A percentile compares a stretch with the other conserved stretches of the same genome.
Evolutionary conservation across 2,888 invertebrate species (phyloP).

Genomic region (Mythimna albipuncta): DNA sequence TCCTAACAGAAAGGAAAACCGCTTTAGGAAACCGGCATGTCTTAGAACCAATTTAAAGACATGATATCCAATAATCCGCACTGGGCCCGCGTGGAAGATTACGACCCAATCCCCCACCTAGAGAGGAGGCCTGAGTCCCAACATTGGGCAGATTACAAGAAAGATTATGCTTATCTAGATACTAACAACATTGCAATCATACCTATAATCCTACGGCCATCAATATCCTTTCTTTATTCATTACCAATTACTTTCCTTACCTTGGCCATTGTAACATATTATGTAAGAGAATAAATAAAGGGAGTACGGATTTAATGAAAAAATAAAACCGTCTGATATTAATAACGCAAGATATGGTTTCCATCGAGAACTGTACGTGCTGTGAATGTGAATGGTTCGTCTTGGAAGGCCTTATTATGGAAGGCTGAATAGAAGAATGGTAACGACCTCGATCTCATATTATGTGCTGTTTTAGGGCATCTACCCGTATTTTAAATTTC

Average conservation of each 20-base stretch:
- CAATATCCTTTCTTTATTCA: constrained; percentile 19
- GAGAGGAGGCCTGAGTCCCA: too few species aligned
- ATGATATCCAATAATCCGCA: too few species aligned
- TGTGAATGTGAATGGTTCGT: constrained; percentile 76
- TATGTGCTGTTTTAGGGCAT: background rate
- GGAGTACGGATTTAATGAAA: constrained; percentile 79
- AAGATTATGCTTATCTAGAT: too few species aligned
- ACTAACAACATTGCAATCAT: background rate
- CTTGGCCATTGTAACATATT: constrained; percentile 52
- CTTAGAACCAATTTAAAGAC: too few species aligned
- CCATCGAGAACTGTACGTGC: constrained; percentile 81
- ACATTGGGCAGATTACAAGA: too few species aligned
- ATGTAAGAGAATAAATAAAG: constrained; percentile 70
- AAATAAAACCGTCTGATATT: constrained; percentile 82
- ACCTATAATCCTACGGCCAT: background rate
- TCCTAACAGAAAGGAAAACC: too few species aligned
- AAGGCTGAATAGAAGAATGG: constrained; percentile 6
- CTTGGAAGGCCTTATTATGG: constrained; percentile 69
- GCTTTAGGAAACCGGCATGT: too few species aligned
- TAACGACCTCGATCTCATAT: constrained; percentile 16
- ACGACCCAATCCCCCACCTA: too few species aligned
- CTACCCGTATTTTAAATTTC: background rate
- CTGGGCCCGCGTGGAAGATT: too few species aligned
- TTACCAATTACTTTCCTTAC: constrained; percentile 50
- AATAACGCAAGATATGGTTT: constrained; percentile 88